Base-by-base conservation (phyloP, 2,797 vertebrate genomes). In the Enteromius anoplus region DNA sequence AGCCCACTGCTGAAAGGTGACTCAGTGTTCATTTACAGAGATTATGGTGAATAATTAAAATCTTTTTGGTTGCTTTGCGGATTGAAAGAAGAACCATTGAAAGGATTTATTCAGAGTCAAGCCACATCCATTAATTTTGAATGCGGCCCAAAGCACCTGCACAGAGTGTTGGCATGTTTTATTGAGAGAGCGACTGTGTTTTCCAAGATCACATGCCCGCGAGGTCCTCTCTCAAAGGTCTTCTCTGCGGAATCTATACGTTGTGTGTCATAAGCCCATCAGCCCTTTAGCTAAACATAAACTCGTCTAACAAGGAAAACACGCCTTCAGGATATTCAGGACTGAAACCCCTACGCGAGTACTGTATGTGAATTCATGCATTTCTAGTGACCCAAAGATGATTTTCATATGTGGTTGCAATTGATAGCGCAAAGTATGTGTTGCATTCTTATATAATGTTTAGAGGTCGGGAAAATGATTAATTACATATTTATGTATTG, bases 31-130 rank as follows among this genome's bases (percentile, higher is more conserved):
- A 82, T 87, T 88, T 86, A 72, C 83, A 81, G 69, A 84, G 84
- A 88, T 88, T 86, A 85, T 62, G 53, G 69, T 88, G 87, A 88
- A 90, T 90, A 84, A 88, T 90, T 90, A 83, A 88, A 87, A 84
- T 70, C 58, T 83, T 64, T 86, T 86, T 81, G 81, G 81, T 81
- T 87, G 83, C 84, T 78, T 69, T 85, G 81, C 60, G 85, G 78
- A 81, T 86, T 86, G 81, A 69, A 84, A 75, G 68, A 82, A 68
- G 72, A 84, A 71, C 58, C 51, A 68, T 19, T 84, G 78, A 66
- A 86, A 55, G 78, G 82, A 71, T 84, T 90, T 86, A 85, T 89
- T 88, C 85, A 70, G 64, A 82, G 77, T 53, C 32, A 34, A 88
- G 85, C 55, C 84, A 49, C 40, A 70, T 69, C 62, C 80, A 85